Evolutionary conservation across 2,888 invertebrate genomes (phyloP).

Genomic region (Stenoptilia bipunctidactyla): DNA sequence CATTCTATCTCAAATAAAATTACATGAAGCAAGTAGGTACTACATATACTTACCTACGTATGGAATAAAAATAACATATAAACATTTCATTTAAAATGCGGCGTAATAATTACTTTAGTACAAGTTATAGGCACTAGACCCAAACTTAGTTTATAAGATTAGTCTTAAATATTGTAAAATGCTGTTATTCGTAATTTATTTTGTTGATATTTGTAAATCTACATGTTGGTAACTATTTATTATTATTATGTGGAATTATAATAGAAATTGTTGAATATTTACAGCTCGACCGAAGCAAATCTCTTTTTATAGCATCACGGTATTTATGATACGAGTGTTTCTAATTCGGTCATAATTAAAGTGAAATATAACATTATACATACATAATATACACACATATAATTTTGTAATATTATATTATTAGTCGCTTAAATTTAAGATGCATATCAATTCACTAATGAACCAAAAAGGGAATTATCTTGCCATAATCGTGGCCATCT

Average conservation of each 20-base stretch:
- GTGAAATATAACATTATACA: conserved; percentile 28
- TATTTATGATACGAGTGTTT: too few relatives aligned
- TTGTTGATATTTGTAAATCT: conserved; percentile 72
- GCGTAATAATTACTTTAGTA: conserved; percentile 31
- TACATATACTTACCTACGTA: too few relatives aligned
- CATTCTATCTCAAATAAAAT: too few relatives aligned
- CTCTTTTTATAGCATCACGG: too few relatives aligned
- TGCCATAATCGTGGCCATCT: conserved; percentile 65
- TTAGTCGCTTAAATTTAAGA: conserved; percentile 48
- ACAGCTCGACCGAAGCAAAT: conserved; percentile 26
- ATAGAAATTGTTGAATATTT: conserved; percentile 66
- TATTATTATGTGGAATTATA: conserved; percentile 65
- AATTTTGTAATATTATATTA: conserved; percentile 30
- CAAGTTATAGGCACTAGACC: conserved; percentile 55
- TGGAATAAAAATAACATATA: not conserved
- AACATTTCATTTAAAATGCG: not conserved
- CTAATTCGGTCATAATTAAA: conserved; percentile 31
- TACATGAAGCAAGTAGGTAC: too few relatives aligned
- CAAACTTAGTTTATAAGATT: conserved; percentile 44
- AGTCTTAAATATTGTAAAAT: conserved; percentile 59
- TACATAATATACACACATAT: conserved; percentile 45
- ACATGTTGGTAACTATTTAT: conserved; percentile 71
- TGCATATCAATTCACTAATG: conserved; percentile 18
- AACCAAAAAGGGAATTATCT: conserved; percentile 42
- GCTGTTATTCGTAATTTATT: conserved; percentile 72